Evolutionary conservation across 2,113 vertebrate species (phyloP).

Genomic region (Polypterus senegalus): DNA sequence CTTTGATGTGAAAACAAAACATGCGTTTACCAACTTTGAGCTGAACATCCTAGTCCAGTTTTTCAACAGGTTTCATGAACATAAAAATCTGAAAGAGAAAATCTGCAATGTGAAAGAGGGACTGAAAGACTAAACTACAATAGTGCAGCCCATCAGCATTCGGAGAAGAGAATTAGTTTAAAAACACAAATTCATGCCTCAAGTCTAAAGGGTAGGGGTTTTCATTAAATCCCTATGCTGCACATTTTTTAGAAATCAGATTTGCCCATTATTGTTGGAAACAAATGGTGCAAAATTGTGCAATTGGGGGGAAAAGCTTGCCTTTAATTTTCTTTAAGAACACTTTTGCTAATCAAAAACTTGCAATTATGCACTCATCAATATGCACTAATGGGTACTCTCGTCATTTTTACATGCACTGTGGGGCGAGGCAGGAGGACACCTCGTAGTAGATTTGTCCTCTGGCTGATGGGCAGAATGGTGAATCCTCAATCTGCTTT

Average conservation of each 20-base stretch:
- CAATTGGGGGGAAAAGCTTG: conserved; percentile 57
- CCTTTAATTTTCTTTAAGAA: conserved; percentile 56
- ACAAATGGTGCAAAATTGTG: conserved; percentile 69
- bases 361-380: conserved; percentile 69
- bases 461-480: conserved; percentile 55
- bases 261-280: conserved; percentile 67
- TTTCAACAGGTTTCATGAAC: conserved; percentile 69
- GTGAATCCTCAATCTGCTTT: conserved; percentile 51
- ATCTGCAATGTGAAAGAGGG: conserved; percentile 46
- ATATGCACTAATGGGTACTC: conserved; percentile 78
- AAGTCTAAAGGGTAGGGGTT: conserved; percentile 33
- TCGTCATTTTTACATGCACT: conserved; percentile 59
- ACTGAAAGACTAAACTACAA: conserved; percentile 44
- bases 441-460: conserved; percentile 39
- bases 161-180: conserved; percentile 40
- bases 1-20: conserved; percentile 76
- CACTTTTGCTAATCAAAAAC: conserved; percentile 53
- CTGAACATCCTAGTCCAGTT: conserved; percentile 68
- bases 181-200: conserved; percentile 27
- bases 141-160: conserved; percentile 43
- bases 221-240: conserved; percentile 62
- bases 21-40: conserved; percentile 71
- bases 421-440: conserved; percentile 61
- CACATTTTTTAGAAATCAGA: conserved; percentile 73
- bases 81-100: conserved; percentile 55